These are phyloP conservation scores for Todiramphus chloris DNA, from an alignment of 2,113 vertebrate genomes.

Conservation along the genomic window DNA sequence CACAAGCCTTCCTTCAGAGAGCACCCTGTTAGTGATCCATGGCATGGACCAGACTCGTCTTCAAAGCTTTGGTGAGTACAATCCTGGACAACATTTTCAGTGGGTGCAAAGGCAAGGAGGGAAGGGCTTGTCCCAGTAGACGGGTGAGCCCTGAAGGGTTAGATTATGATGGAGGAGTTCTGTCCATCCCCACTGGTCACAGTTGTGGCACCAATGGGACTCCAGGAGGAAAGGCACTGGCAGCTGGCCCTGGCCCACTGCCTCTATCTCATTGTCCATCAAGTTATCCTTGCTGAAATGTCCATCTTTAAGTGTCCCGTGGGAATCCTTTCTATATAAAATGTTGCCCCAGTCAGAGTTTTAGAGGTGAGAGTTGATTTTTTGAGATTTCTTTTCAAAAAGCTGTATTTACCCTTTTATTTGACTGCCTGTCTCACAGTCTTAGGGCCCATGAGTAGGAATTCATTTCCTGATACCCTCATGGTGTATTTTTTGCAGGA, in stretches of 20 bases:
- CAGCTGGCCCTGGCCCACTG: background rate
- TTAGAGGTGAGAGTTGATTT: background rate
- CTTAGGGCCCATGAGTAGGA: background rate
- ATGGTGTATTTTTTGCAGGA: background rate
- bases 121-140: background rate
- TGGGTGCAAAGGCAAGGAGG: background rate
- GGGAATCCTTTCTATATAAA: background rate
- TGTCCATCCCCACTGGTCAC: background rate
- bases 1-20: background rate
- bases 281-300: background rate
- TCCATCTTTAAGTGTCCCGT: background rate
- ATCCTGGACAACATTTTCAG: background rate
- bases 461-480: background rate
- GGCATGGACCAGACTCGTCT: background rate
- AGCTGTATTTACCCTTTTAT: background rate
- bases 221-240: background rate
- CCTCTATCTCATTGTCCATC: background rate
- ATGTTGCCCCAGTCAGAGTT: background rate
- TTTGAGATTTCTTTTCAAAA: background rate
- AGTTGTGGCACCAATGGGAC: background rate
- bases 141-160: background rate
- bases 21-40: fast-evolving
- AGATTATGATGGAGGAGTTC: background rate
- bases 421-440: background rate
- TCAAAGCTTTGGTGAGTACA: background rate